A percentile compares a stretch with the other conserved stretches of the same genome.
These are phyloP conservation scores for Eleutherodactylus coqui DNA, from an alignment of 2,797 vertebrate species.

Conservation along the genomic window DNA sequence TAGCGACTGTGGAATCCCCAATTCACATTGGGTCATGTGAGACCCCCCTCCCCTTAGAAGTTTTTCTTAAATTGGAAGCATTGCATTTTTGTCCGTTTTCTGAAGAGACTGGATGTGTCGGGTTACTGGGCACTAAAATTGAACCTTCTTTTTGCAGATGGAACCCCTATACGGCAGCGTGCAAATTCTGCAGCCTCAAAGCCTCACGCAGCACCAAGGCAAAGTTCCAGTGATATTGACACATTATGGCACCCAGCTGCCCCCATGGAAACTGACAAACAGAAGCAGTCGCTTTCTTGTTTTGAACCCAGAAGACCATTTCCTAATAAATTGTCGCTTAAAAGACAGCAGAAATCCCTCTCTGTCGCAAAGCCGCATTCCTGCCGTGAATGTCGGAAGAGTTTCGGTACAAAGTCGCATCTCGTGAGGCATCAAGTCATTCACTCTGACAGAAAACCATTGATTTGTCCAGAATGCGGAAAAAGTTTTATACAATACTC, in stretches of 20 bases:
- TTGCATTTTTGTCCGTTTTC: not conserved
- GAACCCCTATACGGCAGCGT: not conserved
- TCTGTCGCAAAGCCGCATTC: not conserved
- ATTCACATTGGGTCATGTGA: too few species aligned
- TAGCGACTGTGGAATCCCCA: too few species aligned
- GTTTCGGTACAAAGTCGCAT: not conserved
- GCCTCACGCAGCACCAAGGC: not conserved
- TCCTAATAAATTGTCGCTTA: not conserved
- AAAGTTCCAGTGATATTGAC: not conserved
- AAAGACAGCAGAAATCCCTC: not conserved
- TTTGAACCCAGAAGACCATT: not conserved
- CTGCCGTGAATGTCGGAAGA: constrained; percentile 27
- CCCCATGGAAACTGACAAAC: not conserved
- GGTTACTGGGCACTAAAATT: not conserved
- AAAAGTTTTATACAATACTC: constrained; percentile 37
- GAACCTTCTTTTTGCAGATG: not conserved
- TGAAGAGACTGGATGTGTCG: not conserved
- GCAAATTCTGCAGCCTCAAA: not conserved
- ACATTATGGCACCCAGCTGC: not conserved
- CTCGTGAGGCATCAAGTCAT: constrained; percentile 26
- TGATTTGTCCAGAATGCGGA: constrained; percentile 4
- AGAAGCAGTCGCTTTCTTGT: not conserved
- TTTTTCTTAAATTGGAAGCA: not conserved
- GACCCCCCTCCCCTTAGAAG: too few species aligned
- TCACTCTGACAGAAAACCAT: constrained; percentile 27